Evolutionary conservation across 2,113 vertebrate species (phyloP), one percentile per base, ranked within the genome.

Genomic region (Meriones unguiculatus): DNA sequence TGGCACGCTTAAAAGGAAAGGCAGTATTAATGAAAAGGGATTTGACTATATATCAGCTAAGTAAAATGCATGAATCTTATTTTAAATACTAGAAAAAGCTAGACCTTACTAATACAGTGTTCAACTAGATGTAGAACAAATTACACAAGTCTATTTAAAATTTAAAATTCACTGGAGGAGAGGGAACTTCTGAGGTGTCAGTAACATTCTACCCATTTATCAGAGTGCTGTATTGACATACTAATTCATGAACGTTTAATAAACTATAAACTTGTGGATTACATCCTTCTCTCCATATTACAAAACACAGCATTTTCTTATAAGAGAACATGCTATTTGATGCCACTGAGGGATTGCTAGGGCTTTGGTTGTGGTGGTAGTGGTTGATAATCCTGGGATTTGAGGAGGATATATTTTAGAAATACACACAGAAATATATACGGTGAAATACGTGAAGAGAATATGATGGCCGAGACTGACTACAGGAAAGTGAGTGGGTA

Each of bases 221-320:
- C 5, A 1, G 22, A 22, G 35, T 78, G 72, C 65, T 72, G 90
- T 18, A 67, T 0, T 59, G 67, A 59, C 13, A 54, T 2, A 65
- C 80, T 97, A 46, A 15, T 69, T 92, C 70, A 5, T 91, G n/a
- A 96, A 85, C 76, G 82, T 73, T 86, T 2, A 64, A 76, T 38
- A 90, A 38, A 30, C 22, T 82, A 18, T 87, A 57, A 59, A 57
- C 24, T 75, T 78, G 24, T 3, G 12, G 67, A 64, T 67, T 64
- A 41, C 14, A 0, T 8, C 41, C 17, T 5, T 82, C 9, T 70
- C 9, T 77, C 69, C 35, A 87, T 76, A 50, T 50, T 78, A 90
- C 22, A 22, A 82, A 77, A 93, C 46, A 82, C 57, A 90, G 69
- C 12, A 57, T 52, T 72, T 93, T 62, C 77, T 87, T 57, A 84